These are phyloP conservation scores for Rhizomys pruinosus DNA, from an alignment of 2,113 vertebrate species.

Conservation along the genomic window DNA sequence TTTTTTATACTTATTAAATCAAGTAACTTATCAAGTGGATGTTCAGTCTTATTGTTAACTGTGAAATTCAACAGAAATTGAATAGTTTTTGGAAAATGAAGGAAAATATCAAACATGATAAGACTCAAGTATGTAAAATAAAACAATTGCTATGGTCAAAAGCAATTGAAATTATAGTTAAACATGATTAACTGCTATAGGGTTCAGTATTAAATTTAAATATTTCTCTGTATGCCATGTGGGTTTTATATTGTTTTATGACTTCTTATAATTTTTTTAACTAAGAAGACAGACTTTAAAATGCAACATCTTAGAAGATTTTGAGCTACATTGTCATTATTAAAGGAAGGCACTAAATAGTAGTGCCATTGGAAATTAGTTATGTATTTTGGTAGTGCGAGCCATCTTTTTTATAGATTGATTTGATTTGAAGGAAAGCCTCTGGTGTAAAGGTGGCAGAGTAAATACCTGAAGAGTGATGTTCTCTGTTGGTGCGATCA, in stretches of 20 bases:
- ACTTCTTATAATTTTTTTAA: constrained; percentile 65
- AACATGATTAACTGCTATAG: neutral
- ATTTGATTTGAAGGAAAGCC: constrained; percentile 94
- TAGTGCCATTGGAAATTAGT: constrained; percentile 83
- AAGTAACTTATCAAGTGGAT: constrained; percentile 13
- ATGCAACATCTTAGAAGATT: constrained; percentile 44
- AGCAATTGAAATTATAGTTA: constrained; percentile 9
- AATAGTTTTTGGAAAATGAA: neutral
- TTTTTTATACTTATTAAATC: constrained; percentile 52
- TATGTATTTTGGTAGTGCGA: constrained; percentile 91
- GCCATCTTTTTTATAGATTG: constrained; percentile 94
- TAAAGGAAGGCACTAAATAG: constrained; percentile 65
- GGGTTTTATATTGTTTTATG: constrained; percentile 37
- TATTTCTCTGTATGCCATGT: constrained; percentile 8
- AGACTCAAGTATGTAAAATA: constrained; percentile 22
- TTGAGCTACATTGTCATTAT: constrained; percentile 48
- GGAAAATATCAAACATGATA: constrained; percentile 39
- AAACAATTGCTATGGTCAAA: constrained; percentile 5
- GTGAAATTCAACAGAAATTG: constrained; percentile 34
- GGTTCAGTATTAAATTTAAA: neutral
- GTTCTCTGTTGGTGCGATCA: constrained; percentile 95
- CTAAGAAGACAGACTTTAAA: constrained; percentile 56
- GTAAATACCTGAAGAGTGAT: constrained; percentile 99
- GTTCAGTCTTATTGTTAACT: constrained; percentile 53
- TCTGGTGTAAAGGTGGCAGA: constrained; percentile 94